Base-by-base conservation (phyloP, 2,888 invertebrate genomes). In the Philereme transversata region DNA sequence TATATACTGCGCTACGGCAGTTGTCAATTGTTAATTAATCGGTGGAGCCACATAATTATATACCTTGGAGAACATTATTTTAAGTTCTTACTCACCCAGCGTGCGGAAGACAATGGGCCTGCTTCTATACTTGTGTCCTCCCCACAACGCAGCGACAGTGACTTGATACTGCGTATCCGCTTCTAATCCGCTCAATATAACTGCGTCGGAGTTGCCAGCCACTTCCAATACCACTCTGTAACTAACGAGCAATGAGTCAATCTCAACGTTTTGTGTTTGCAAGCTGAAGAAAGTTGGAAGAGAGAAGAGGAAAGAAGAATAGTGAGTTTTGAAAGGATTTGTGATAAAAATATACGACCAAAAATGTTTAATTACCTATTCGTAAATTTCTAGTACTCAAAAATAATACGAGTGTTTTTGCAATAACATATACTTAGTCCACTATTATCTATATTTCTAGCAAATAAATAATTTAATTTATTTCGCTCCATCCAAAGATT, bases 211-310 rank as follows among this genome's bases (percentile, higher is more conserved):
- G 92, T 97, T 97, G 73, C 97, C 97, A 75, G 97, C 97, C 86
- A 97, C 97, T 87, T 97, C 96, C 93, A 96, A 94, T 92, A 97
- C 97, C 94, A 97, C 97, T 95, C 97, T 97, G 97, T 97, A 97
- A 97, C 97, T 97, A 96, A 96, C 93, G 90, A 82, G 75, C 82
- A 77, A 90, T 93, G 92, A 93, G 94, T 94, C 93, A 94, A 94
- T 90, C 87, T 90, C 89, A 81, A 85, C 75, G 89, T 80, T 82
- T 79, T 87, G 79, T 78, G 79, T 78, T 78, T 65, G 68, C 79
- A 88, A 81, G 86, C 77, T 64, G 60, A 68, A 65, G 68, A 67
- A 68, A 72, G 74, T 72, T 70, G 77, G 75, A 83, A 79, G 81
- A 82, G 71, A 70, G 76, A 79, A 79, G 75, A 76, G 70, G 68